Evolutionary conservation across 2,113 vertebrate genomes (phyloP).

Genomic region (Percopsis transmontana): DNA sequence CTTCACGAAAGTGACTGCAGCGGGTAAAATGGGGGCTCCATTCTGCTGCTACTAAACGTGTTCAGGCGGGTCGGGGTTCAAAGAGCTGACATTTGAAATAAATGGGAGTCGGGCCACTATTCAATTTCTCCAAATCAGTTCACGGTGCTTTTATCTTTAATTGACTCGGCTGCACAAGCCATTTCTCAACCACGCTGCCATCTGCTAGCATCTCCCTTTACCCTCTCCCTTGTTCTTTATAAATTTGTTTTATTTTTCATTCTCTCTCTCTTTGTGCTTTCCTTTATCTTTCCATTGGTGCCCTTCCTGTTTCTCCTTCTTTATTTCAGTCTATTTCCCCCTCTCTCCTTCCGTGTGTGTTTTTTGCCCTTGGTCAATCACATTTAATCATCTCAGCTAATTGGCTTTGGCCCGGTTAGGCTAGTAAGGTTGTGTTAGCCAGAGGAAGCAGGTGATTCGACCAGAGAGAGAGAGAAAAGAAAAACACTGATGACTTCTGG

Average conservation of each 20-base stretch:
- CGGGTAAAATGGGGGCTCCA: not conserved
- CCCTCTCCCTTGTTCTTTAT: no score
- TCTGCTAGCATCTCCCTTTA: constrained; percentile 2
- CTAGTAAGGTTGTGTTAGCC: not conserved
- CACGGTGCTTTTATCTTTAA: constrained; percentile 20
- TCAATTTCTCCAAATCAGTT: constrained; percentile 16
- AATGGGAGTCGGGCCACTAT: constrained; percentile 16
- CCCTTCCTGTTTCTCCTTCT: no score
- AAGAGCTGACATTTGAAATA: constrained; percentile 29
- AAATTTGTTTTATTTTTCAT: no score
- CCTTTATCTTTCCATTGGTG: not conserved
- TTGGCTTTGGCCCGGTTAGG: not conserved
- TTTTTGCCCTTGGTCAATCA: not conserved
- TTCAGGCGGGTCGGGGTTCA: not conserved
- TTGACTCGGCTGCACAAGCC: constrained; percentile 6
- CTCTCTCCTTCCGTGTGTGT: not conserved
- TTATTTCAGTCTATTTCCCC: constrained; percentile 4
- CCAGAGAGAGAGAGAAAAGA: not conserved
- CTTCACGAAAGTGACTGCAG: no score
- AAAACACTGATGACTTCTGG: not conserved
- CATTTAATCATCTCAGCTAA: not conserved
- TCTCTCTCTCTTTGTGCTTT: constrained; percentile 9
- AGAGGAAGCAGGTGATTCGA: no score
- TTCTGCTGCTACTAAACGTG: not conserved
- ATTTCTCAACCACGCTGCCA: constrained; percentile 5